phyloP scores from a whole-genome alignment of 1,140 invertebrate species.

The Anagrus nilaparvatae region DNA sequence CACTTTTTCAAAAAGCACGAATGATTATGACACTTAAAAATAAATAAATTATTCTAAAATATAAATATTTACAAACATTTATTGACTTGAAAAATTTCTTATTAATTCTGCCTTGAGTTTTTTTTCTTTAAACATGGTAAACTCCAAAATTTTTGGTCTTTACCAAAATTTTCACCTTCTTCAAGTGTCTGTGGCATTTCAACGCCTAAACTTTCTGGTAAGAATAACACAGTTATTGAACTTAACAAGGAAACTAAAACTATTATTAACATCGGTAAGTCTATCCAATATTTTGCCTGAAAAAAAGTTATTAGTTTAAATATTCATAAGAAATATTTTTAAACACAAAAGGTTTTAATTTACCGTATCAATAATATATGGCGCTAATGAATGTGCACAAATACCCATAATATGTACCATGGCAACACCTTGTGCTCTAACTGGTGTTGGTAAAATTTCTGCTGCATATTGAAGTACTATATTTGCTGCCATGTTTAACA shows the following conservation, averaged over 20 bases:
- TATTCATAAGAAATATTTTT: neutral
- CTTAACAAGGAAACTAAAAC: slow-evolving; percentile 45
- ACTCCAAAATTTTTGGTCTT: slow-evolving; percentile 46
- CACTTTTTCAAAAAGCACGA: no score
- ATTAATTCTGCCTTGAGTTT: no score
- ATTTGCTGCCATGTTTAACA: slow-evolving; percentile 51
- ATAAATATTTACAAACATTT: no score
- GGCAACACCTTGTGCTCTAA: slow-evolving; percentile 50
- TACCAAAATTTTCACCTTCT: slow-evolving; percentile 59
- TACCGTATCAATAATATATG: slow-evolving; percentile 65
- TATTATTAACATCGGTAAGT: slow-evolving; percentile 45
- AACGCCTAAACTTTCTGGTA: slow-evolving; percentile 61
- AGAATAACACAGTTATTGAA: slow-evolving; percentile 46
- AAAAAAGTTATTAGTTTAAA: neutral
- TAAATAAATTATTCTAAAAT: no score
- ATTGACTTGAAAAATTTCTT: no score
- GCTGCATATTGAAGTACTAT: slow-evolving; percentile 55
- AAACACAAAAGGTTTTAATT: slow-evolving; percentile 25
- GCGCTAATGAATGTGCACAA: slow-evolving; percentile 51
- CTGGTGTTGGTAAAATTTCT: slow-evolving; percentile 52
- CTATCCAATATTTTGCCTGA: slow-evolving; percentile 47
- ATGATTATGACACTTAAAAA: no score
- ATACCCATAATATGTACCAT: slow-evolving; percentile 52
- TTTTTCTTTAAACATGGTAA: slow-evolving; percentile 42
- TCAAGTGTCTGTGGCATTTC: slow-evolving; percentile 59